Evolutionary conservation across 2,888 invertebrate species (phyloP), one percentile per base, ranked within the genome.

Genomic region (Electrophaes corylata): DNA sequence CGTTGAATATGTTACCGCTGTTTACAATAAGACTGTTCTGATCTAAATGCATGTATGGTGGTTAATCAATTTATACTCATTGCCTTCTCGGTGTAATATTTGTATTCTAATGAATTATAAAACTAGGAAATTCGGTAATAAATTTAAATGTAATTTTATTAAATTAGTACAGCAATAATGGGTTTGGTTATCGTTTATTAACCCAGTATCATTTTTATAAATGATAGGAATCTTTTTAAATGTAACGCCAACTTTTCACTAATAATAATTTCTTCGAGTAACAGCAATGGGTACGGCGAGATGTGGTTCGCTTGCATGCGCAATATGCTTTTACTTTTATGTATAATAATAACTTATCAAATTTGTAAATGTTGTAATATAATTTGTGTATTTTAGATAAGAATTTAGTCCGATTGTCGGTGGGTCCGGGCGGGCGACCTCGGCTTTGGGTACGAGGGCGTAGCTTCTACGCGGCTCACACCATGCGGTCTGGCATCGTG

Each of bases 401-500:
- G 66, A 83, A 84, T 70, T 75, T 68, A 69, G 88, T 91, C 72
- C 84, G 87, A 4, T 72, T 91, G 66, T 88, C 88, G 67, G 88
- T 91, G 69, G 91, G 91, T 0, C 91, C 91, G 41, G 91, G 91
- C 61, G 91, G 91, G 33, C 81, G 91, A 63, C 91, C 91, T 55
- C 82, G 91, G 61, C 76, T 91, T 41, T 91, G 91, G 91, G 90
- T 91, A 66, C 84, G 86, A 64, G 91, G 91, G 53, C 88, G 89
- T 70, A 91, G 91, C 65, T 91, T 91, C 73, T 91, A 91, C 76
- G 90, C 90, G 51, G 91, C 91, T 59, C 91, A 91, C 69, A 91
- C 91, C 8, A 91, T 91, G 91, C 86, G 91, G 43, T 91, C 91
- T 5, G 91, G 91, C 41, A 84, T 90, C 12, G 91, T 91, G 53